phyloP scores from a whole-genome alignment of 37 sponge, comb jelly and placozoan species.

The Agelas oroides region DNA sequence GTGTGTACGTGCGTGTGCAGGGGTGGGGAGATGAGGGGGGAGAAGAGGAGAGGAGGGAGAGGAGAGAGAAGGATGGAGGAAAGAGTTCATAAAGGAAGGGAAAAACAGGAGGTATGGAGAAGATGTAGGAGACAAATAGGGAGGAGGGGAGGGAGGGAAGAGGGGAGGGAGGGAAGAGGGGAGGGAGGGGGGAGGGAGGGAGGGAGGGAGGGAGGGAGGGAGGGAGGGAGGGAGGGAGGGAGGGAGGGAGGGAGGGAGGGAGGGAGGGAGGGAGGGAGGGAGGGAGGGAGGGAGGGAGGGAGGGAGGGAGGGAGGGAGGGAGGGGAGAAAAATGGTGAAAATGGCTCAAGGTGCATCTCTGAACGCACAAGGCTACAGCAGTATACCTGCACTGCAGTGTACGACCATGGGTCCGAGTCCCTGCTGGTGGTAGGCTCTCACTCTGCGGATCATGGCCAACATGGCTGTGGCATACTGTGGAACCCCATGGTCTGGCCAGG shows the following conservation, averaged over 20 bases:
- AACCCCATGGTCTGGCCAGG: conserved; percentile 98
- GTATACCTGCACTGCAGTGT: conserved; percentile 88
- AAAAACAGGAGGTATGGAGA: neutral
- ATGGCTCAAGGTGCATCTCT: neutral
- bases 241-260: neutral
- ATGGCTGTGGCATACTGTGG: conserved; percentile 91
- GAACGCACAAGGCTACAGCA: neutral
- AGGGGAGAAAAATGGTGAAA: neutral
- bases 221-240: neutral
- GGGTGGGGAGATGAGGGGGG: conserved; percentile 14
- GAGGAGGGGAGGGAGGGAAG: conserved; percentile 27
- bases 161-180: neutral
- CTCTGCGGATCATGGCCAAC: conserved; percentile 82
- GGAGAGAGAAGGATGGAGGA: neutral
- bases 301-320: neutral
- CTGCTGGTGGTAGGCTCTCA: conserved; percentile 32
- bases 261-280: neutral
- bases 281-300: conserved; percentile 9
- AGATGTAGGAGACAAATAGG: no score
- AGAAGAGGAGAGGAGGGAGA: neutral
- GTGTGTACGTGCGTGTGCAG: conserved; percentile 52
- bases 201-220: neutral
- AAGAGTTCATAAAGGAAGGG: neutral
- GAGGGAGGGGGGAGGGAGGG: neutral
- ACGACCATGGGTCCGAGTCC: conserved; percentile 84